Percentiles rank a stretch among this genome's conserved stretches.
These are phyloP conservation scores for Lepus timidus DNA, from an alignment of 2,113 vertebrate species.

Conservation along the genomic window DNA sequence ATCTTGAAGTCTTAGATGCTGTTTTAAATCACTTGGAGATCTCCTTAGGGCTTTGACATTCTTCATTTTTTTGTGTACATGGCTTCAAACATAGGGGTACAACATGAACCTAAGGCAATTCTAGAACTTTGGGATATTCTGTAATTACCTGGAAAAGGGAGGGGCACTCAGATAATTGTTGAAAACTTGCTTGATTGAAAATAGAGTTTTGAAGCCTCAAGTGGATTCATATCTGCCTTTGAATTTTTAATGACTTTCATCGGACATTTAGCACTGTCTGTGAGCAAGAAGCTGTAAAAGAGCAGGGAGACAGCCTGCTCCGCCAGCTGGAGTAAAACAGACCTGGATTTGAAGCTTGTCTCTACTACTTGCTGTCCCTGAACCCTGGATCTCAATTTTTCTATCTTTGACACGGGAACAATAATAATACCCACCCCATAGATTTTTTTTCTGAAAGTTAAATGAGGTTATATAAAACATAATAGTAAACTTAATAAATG, in stretches of 20 bases:
- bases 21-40: not conserved
- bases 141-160: not conserved
- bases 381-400: not conserved
- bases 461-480: not conserved
- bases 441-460: not conserved
- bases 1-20: conserved; percentile 4
- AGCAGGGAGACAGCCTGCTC: not conserved
- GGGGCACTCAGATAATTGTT: not conserved
- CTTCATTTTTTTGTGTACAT: not conserved
- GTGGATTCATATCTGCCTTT: not conserved
- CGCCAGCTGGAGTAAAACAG: not conserved
- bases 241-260: conserved; percentile 1
- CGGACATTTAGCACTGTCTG: not conserved
- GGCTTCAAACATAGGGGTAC: not conserved
- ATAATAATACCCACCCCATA: not conserved
- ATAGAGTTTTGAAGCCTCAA: conserved; percentile 13
- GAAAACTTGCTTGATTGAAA: not conserved
- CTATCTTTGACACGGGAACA: not conserved
- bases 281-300: not conserved
- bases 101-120: not conserved
- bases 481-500: not conserved
- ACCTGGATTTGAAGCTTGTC: not conserved
- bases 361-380: not conserved
- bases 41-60: not conserved
- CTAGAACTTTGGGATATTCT: not conserved